Base-by-base conservation (phyloP, 2,113 vertebrate species). In the Collichthys lucidus region DNA sequence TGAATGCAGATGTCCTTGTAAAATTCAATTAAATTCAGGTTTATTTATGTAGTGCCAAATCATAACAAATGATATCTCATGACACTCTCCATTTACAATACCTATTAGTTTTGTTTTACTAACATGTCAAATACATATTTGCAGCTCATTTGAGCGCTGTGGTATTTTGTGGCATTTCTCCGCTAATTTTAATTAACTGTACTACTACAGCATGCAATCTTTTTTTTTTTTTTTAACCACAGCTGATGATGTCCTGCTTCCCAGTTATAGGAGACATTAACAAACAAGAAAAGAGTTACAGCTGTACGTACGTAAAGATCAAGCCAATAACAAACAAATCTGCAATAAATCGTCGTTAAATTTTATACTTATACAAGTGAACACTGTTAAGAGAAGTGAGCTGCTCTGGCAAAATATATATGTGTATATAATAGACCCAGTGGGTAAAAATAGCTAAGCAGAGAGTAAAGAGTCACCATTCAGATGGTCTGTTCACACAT, bases 61-160 rank as follows among this genome's bases (percentile, higher is more conserved):
- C 31, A 35, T 7, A 35, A 35, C 31, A 35, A 35, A 1, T 4
- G 31, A 8, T 35, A 35, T 35, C 31, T 35, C 31, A 35, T 7
- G 31, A 35, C 31, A 35, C 31, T 31, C 29, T 5, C 4, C 29
- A 31, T 31, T 31, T 31, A 31, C 29, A 31, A 31, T 31, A 31
- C 29, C 29, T 31, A 31, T 5, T 31, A 35, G n/a, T 80, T 80
- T 75, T 42, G n/a, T 83, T 80, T 75, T 67, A 62, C 68, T 40
- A 35, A 59, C 40, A 3, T 53, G 66, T 67, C n/a, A 57, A 63
- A 74, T 66, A 63, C 52, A 59, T n/a, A 12, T 56, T 74, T 62
- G 52, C 77, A 71, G 68, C 73, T 88, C 72, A 77, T 62, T 56
- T 73, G 72, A 74, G 72, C 69, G 64, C 20, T 66, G 56, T 74